These are phyloP conservation scores for Prunella fulvescens DNA, from an alignment of 2,113 vertebrate genomes.

Conservation along the genomic window DNA sequence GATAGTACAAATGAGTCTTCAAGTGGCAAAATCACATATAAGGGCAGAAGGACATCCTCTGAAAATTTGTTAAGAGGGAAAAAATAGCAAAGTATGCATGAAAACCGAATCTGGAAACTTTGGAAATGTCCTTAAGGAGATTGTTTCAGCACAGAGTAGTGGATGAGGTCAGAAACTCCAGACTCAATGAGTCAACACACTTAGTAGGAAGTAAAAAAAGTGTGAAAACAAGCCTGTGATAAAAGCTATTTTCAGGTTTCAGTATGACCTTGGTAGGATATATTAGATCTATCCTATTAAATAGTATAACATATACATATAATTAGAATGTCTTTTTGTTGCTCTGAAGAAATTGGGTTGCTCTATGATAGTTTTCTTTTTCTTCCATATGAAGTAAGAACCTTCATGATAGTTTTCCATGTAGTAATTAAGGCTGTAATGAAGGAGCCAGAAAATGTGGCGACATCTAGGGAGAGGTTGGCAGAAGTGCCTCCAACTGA, in stretches of 20 bases:
- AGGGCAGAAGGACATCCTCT: neutral
- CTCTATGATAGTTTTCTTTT: neutral
- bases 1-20: neutral
- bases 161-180: neutral
- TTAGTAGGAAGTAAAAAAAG: neutral
- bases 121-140: neutral
- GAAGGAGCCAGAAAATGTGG: neutral
- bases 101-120: neutral
- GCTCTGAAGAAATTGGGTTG: neutral
- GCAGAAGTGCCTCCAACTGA: neutral
- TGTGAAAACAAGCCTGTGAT: neutral
- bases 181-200: neutral
- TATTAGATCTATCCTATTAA: neutral
- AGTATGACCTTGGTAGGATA: neutral
- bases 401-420: neutral
- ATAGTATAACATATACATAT: neutral
- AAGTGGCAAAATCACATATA: neutral
- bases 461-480: neutral
- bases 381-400: neutral
- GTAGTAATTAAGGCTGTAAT: neutral
- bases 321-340: neutral
- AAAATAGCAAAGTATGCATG: neutral
- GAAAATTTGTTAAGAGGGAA: neutral
- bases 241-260: neutral
- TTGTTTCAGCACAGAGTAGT: neutral